Evolutionary conservation across 2,888 invertebrate genomes (phyloP).

Genomic region (Polydesmus complanatus): DNA sequence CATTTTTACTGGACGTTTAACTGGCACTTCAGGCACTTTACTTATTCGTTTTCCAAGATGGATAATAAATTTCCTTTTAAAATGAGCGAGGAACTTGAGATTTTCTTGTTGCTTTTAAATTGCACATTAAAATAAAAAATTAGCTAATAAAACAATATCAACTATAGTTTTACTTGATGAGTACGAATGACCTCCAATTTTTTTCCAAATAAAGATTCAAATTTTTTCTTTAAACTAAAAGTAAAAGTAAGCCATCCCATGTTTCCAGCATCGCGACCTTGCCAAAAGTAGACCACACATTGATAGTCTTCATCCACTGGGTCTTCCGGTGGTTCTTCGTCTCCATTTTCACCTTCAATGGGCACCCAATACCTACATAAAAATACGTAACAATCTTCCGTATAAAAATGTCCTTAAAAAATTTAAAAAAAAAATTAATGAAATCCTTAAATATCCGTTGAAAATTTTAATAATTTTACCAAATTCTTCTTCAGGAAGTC

Average conservation of each 20-base stretch:
- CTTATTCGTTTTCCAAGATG: slow-evolving; percentile 62
- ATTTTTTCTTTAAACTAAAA: slow-evolving; percentile 79
- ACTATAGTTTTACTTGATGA: slow-evolving; percentile 46
- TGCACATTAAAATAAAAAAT: not conserved
- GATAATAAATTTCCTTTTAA: slow-evolving; percentile 85
- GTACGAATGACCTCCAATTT: slow-evolving; percentile 89
- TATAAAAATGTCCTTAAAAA: slow-evolving; percentile 60
- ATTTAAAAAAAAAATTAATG: not conserved
- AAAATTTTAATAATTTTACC: slow-evolving; percentile 36
- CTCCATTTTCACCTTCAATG: slow-evolving; percentile 43
- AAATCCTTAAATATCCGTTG: not conserved
- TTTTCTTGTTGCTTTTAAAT: slow-evolving; percentile 73
- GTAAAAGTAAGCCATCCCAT: slow-evolving; percentile 99
- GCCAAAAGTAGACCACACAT: slow-evolving; percentile 99
- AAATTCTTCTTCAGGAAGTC: slow-evolving; percentile 84
- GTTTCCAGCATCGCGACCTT: slow-evolving; percentile 76
- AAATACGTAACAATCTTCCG: slow-evolving; percentile 94
- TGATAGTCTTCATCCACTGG: slow-evolving; percentile 56
- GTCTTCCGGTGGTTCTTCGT: slow-evolving; percentile 37
- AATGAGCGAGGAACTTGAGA: slow-evolving; percentile 94
- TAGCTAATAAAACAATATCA: not conserved
- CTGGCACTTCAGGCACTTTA: slow-evolving; percentile 23
- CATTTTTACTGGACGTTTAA: slow-evolving; percentile 52
- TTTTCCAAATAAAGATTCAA: slow-evolving; percentile 72
- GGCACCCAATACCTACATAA: slow-evolving; percentile 89